Evolutionary conservation across 2,888 invertebrate genomes (phyloP), one percentile per base, ranked within the genome.

Genomic region (Aethes cnicana): DNA sequence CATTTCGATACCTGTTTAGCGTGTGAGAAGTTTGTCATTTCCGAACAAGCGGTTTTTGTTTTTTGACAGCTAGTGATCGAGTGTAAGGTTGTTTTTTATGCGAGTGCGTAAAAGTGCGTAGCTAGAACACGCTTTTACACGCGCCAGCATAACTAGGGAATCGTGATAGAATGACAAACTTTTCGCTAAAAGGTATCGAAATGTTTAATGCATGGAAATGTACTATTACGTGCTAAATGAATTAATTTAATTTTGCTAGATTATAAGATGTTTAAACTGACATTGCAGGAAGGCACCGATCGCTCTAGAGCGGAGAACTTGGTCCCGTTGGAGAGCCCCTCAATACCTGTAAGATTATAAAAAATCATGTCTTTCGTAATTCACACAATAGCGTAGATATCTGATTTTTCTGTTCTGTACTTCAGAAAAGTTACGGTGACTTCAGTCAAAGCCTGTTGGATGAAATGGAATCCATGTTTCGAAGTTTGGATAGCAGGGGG

Each of bases 371-470:
- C 12, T 6, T 28, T 28, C 4, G 4, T 9, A 28, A 6, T 12
- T 6, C 11, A 5, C 23, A 5, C 7, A n/a, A n/a, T n/a, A n/a
- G n/a, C n/a, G n/a, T n/a, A n/a, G n/a, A n/a, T 36, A 21, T 18
- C 0, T n/a, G 0, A 32, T 1, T n/a, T 4, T 28, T 11, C 7
- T 41, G 5, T 3, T n/a, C 30, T 69, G n/a, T n/a, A n/a, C n/a
- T 75, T 18, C 70, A 84, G 84, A 84, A 77, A 68, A 70, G 72
- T 17, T 77, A 70, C 59, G 72, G 72, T 0, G 96, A 96, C 72
- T 94, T 96, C 70, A 97, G 97, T 3, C 96, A 97, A 8, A 97
- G 97, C 56, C 87, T 98, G 43, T 90, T 98, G 74, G 98, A 97
- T 68, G 96, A 96, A 79, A 95, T 96, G 91, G 95, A 95, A 68